These are phyloP conservation scores for Cygnus olor DNA, from an alignment of 2,797 vertebrate species.

Conservation along the genomic window DNA sequence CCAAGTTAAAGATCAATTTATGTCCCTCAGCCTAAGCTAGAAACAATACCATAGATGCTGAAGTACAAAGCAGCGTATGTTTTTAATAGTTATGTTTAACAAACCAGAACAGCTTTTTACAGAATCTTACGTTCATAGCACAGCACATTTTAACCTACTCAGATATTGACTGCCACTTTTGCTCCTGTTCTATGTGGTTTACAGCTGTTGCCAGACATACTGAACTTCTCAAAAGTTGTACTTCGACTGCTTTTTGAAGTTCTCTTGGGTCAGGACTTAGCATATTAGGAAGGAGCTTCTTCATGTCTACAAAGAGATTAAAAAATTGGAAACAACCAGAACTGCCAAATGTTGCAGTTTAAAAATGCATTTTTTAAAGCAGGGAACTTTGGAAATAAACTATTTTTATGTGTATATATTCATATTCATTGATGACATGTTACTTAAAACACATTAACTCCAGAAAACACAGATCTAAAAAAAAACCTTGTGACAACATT, in stretches of 20 bases:
- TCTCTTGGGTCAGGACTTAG: slow-evolving; percentile 95
- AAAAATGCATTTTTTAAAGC: not conserved
- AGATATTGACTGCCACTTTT: slow-evolving; percentile 84
- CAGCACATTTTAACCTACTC: slow-evolving; percentile 85
- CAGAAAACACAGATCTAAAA: not conserved
- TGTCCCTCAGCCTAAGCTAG: not conserved
- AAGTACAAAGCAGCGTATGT: not conserved
- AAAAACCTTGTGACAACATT: not conserved
- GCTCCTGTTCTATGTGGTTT: slow-evolving; percentile 86
- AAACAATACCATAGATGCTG: not conserved
- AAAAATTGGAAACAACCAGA: slow-evolving; percentile 38
- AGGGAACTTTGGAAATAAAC: not conserved
- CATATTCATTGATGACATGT: not conserved
- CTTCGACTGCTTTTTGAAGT: slow-evolving; percentile 96
- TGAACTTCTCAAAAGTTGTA: slow-evolving; percentile 93
- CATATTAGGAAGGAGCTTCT: slow-evolving; percentile 92
- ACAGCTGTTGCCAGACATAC: slow-evolving; percentile 87
- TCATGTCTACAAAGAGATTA: slow-evolving; percentile 85
- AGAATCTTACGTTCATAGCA: not conserved
- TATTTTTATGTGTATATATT: not conserved
- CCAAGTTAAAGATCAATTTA: not conserved
- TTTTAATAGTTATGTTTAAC: not conserved
- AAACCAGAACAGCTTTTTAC: not conserved
- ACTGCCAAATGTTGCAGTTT: not conserved
- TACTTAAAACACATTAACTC: not conserved